Evolutionary conservation across 2,888 invertebrate species (phyloP), one percentile per base, ranked within the genome.

Genomic region (Autographa gamma): DNA sequence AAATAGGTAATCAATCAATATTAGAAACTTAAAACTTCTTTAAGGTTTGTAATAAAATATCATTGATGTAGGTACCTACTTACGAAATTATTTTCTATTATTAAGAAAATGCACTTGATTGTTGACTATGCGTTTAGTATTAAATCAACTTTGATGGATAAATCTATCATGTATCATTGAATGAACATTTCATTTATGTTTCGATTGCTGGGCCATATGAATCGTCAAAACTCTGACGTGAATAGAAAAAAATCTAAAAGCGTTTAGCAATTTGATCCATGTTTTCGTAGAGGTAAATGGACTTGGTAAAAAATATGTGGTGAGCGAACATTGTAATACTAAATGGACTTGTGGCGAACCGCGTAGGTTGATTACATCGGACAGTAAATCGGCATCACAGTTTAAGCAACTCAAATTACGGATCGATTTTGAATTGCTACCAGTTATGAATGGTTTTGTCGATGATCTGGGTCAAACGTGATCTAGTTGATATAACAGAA

Each of bases 261-360:
- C 77, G 32, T 78, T 78, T 76, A 69, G 70, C 71, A 73, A 82
- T 74, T 68, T 63, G 60, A 41, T 68, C 48, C 63, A 38, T n/a
- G 69, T 78, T 80, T 80, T 78, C 80, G 67, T 67, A n/a, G 70
- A 77, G 68, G 73, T 73, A 52, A 60, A 69, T 80, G 80, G 63
- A 78, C 77, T 73, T 60, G 0, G 68, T 32, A 81, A 83, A 79
- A 78, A 79, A 78, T 59, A 63, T 56, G 25, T 34, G 59, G 38
- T 32, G 62, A 61, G 48, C n/a, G 60, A 56, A 66, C 62, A 66
- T 66, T 63, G 65, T 65, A 52, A 63, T 63, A 59, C 34, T 58
- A 65, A 81, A 76, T 71, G 31, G 70, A 59, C 48, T 69, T 73
- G 84, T 48, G 80, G 71, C 52, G 14, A 77, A 74, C 75, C 77